Conservation (phyloP, 2,797 vertebrate genomes). For the Leptodactylus fallax region DNA sequence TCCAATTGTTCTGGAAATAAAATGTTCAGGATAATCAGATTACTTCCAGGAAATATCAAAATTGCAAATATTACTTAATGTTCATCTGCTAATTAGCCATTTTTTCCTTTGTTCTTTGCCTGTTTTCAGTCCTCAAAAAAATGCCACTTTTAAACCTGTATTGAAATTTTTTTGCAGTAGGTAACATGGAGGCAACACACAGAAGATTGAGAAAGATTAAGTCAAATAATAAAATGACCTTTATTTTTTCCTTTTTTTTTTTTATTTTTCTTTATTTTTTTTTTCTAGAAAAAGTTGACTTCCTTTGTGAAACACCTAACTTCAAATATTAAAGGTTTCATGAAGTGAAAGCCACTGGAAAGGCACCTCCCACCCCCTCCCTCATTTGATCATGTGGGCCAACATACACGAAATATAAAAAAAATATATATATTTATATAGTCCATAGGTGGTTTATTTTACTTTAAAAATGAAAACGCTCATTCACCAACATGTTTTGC, state of each 20-base stretch:
- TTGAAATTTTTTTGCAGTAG: neutral
- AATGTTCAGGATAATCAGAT: no score
- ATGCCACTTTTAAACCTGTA: neutral
- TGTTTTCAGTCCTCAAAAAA: neutral
- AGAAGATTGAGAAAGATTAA: constrained; percentile 4
- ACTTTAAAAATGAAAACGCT: constrained; percentile 40
- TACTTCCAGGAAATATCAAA: no score
- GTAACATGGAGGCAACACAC: neutral
- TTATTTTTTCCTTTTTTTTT: constrained; percentile 44
- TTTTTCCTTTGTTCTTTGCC: neutral
- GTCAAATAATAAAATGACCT: constrained; percentile 51
- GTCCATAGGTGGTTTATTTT: constrained; percentile 25
- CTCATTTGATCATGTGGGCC: constrained; percentile 46
- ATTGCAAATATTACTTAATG: no score
- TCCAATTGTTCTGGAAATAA: no score
- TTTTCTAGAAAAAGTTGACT: constrained; percentile 33
- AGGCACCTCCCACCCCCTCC: constrained; percentile 8
- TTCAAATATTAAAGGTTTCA: constrained; percentile 46
- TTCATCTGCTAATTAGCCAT: no score
- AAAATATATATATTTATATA: constrained; percentile 40
- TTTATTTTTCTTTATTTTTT: neutral
- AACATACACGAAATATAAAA: constrained; percentile 28
- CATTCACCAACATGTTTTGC: constrained; percentile 32
- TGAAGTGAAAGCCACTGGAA: constrained; percentile 42
- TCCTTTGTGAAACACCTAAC: constrained; percentile 52